A percentile compares a stretch with the other conserved stretches of the same genome.
Conservation (phyloP, 2,797 vertebrate species). For the Hydrocynus forskahlii region DNA sequence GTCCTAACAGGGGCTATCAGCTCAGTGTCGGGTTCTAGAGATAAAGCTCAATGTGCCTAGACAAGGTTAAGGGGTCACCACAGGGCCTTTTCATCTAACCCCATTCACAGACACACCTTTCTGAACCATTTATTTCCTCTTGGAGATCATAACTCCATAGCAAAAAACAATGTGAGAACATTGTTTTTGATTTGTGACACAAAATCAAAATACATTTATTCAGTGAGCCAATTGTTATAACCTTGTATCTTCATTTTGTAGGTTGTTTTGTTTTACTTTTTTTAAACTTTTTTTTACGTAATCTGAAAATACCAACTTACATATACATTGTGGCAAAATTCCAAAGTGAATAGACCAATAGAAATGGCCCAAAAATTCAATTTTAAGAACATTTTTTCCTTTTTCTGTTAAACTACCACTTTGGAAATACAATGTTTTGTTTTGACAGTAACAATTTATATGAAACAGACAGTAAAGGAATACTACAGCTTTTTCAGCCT, state of each 20-base stretch:
- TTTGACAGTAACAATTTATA: neutral
- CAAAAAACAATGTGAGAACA: neutral
- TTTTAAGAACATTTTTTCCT: too few relatives aligned
- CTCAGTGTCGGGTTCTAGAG: slow-evolving; percentile 55
- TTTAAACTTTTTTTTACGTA: too few relatives aligned
- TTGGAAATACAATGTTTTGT: too few relatives aligned
- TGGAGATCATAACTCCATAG: slow-evolving; percentile 16
- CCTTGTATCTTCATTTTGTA: too few relatives aligned
- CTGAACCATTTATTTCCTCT: slow-evolving; percentile 27
- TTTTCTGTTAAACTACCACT: too few relatives aligned
- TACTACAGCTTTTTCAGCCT: neutral
- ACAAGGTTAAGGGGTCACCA: slow-evolving; percentile 16
- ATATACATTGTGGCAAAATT: too few relatives aligned
- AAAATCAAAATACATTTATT: neutral
- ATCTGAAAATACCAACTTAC: too few relatives aligned
- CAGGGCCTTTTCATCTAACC: neutral
- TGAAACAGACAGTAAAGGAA: neutral
- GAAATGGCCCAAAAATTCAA: too few relatives aligned
- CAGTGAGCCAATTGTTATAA: neutral
- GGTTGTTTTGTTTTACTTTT: too few relatives aligned
- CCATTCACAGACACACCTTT: neutral
- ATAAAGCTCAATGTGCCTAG: slow-evolving; percentile 48
- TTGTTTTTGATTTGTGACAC: neutral
- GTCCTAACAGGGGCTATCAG: slow-evolving; percentile 53
- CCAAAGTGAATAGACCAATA: too few relatives aligned